Conservation (phyloP, 2,797 vertebrate species). For the Eidolon dupreanum region DNA sequence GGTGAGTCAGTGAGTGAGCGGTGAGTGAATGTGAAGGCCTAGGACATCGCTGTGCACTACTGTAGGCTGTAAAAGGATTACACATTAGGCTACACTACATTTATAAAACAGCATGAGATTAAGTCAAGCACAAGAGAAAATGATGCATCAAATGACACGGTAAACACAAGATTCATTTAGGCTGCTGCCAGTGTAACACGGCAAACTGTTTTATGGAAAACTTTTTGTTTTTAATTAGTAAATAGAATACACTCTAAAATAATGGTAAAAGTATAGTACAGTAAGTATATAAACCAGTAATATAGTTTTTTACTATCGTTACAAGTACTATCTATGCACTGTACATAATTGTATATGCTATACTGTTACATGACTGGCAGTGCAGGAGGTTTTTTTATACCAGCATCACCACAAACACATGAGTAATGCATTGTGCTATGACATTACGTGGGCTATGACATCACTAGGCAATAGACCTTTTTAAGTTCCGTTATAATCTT, state of each 20-base stretch:
- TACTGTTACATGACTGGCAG: not conserved
- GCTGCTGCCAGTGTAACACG: not conserved
- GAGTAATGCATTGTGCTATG: not conserved
- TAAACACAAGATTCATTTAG: not conserved
- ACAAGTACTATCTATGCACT: not conserved
- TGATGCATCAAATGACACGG: not conserved
- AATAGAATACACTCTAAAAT: not conserved
- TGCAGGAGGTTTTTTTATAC: not conserved
- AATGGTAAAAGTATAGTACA: not conserved
- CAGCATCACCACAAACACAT: not conserved
- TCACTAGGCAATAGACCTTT: not conserved
- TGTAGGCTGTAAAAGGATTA: not conserved
- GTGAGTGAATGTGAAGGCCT: not conserved
- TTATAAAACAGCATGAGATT: not conserved
- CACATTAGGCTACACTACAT: not conserved
- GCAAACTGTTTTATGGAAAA: not conserved
- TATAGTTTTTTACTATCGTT: not conserved
- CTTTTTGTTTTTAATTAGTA: not conserved
- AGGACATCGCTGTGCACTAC: not conserved
- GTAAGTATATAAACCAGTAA: not conserved
- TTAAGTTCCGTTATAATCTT: not conserved
- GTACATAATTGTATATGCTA: not conserved
- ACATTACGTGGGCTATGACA: not conserved
- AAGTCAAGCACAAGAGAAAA: not conserved
- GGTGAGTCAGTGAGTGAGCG: not conserved